Evolutionary conservation across 1,140 invertebrate species (phyloP).

Genomic region (Rhopalosiphum maidis): DNA sequence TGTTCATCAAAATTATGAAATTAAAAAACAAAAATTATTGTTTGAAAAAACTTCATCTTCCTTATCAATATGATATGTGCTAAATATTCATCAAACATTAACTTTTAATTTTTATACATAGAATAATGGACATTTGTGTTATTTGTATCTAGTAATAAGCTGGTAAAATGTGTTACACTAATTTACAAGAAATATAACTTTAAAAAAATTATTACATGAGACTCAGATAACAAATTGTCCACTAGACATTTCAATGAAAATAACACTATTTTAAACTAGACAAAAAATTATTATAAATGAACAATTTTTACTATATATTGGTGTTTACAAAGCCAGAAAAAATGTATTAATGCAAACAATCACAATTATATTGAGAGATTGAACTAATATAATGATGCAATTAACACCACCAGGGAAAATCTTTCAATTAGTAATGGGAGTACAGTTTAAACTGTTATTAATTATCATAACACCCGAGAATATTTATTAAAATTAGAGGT

Average conservation of each 20-base stretch:
- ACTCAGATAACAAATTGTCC: background rate
- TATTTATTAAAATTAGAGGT: background rate
- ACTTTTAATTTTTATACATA: background rate
- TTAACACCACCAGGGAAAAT: background rate
- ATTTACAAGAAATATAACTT: background rate
- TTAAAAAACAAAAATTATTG: background rate
- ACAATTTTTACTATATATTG: background rate
- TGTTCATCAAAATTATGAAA: background rate
- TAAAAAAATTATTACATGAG: background rate
- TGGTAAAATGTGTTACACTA: background rate
- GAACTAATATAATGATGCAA: background rate
- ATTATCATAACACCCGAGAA: background rate
- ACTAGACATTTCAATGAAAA: background rate
- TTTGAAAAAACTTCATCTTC: constrained; percentile 14
- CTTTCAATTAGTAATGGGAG: background rate
- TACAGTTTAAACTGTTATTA: background rate
- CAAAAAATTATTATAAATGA: background rate
- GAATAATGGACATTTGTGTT: background rate
- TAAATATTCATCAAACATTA: background rate
- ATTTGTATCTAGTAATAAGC: background rate
- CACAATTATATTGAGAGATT: background rate
- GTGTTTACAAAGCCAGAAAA: background rate
- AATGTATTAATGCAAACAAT: background rate
- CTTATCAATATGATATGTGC: background rate
- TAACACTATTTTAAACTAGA: background rate